A percentile compares a stretch with the other conserved stretches of the same genome.
Conservation (phyloP, 2,113 vertebrate genomes). For the Alaudala cheleensis region DNA sequence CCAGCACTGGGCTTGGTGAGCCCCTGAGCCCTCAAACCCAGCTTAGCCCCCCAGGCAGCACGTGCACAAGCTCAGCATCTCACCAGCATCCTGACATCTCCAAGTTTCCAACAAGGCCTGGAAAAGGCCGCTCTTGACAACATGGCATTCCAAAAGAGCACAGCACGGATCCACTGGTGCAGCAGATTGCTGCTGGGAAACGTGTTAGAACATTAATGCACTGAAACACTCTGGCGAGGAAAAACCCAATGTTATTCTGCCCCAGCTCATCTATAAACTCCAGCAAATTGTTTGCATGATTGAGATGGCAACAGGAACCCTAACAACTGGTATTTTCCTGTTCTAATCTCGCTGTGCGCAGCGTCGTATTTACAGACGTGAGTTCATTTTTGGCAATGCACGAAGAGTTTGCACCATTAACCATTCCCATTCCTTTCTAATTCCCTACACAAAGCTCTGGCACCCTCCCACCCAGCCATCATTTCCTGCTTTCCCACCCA, state of each 20-base stretch:
- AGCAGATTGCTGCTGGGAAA: neutral
- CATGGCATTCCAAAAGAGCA: neutral
- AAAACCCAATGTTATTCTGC: neutral
- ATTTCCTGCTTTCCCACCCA: neutral
- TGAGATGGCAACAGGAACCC: constrained; percentile 17
- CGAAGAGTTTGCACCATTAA: neutral
- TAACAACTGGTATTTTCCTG: constrained; percentile 21
- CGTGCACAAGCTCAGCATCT: neutral
- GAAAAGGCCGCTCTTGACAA: neutral
- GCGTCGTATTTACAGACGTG: constrained; percentile 8
- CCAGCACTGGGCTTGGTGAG: neutral
- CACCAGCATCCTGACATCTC: neutral
- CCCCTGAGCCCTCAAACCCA: neutral
- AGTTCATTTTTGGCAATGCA: constrained; percentile 46
- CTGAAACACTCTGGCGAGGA: neutral
- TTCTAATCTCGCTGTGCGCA: neutral
- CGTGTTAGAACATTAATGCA: neutral
- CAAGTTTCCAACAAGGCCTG: rapidly evolving
- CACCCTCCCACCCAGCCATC: neutral
- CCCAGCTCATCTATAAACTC: constrained; percentile 2
- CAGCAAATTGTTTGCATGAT: constrained; percentile 33
- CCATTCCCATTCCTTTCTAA: neutral
- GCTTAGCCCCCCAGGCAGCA: neutral
- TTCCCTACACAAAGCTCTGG: neutral
- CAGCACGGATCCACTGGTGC: neutral